Conservation (phyloP, 2,888 invertebrate species). For the Acanthopleura granulata region DNA sequence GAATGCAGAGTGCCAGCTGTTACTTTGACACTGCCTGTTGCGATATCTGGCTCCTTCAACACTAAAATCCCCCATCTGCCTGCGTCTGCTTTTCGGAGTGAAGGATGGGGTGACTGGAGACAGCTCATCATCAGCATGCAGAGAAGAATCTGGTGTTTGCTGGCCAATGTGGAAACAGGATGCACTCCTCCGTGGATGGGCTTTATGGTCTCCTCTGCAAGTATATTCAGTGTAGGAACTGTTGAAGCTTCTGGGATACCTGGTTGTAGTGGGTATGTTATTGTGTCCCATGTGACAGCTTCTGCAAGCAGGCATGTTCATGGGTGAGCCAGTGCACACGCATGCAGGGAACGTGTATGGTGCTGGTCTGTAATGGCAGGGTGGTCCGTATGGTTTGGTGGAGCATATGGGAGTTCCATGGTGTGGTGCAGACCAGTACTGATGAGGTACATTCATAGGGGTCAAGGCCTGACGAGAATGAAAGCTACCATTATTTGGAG, state of each 20-base stretch:
- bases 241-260: constrained; percentile 9
- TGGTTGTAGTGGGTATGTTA: not conserved
- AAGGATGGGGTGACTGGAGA: not conserved
- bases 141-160: not conserved
- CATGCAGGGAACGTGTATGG: constrained; percentile 2
- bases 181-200: not conserved
- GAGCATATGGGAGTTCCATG: constrained; percentile 3
- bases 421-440: not conserved
- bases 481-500: not conserved
- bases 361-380: not conserved
- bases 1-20: not conserved
- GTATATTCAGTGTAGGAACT: constrained; percentile 1
- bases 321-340: not conserved
- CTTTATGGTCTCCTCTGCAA: not conserved
- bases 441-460: not conserved
- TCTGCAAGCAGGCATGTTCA: not conserved
- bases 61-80: not conserved
- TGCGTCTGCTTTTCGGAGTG: not conserved
- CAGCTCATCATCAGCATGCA: not conserved
- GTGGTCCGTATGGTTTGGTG: not conserved
- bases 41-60: not conserved
- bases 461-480: not conserved
- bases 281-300: not conserved
- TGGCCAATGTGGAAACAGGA: not conserved
- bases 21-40: not conserved